Conservation (phyloP, 2,113 vertebrate genomes). For the Equus przewalskii region DNA sequence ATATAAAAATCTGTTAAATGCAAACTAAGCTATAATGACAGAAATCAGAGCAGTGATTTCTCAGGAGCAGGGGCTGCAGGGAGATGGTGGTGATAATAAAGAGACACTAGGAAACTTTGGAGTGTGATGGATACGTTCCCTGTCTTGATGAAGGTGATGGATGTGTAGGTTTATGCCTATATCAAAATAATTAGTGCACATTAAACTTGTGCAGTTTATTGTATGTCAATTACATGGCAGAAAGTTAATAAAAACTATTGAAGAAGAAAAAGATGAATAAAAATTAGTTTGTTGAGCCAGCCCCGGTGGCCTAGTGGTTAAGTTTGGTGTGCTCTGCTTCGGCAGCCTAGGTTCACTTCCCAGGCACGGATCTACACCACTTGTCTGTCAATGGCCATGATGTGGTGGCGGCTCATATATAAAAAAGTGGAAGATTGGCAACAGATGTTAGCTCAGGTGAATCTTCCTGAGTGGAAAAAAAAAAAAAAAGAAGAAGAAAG, state of each 20-base stretch:
- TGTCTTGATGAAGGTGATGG: too few relatives aligned
- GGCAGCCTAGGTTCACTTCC: too few relatives aligned
- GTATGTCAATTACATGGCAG: background rate
- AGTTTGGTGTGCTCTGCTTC: too few relatives aligned
- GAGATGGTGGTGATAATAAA: background rate
- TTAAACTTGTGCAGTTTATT: background rate
- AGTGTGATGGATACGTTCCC: background rate
- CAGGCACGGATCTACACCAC: too few relatives aligned
- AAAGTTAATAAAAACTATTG: background rate
- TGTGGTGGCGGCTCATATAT: too few relatives aligned
- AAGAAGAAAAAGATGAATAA: background rate
- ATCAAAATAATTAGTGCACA: background rate
- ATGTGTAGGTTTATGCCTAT: background rate
- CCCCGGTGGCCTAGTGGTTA: too few relatives aligned
- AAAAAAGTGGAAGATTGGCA: too few relatives aligned
- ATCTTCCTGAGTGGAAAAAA: too few relatives aligned
- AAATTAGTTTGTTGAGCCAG: background rate
- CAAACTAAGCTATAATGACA: background rate
- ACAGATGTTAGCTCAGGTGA: too few relatives aligned
- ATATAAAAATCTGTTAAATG: background rate
- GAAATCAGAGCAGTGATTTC: background rate
- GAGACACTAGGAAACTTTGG: background rate
- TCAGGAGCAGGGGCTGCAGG: rapidly evolving
- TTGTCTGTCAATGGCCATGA: too few relatives aligned
- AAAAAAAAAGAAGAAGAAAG: too few relatives aligned